Evolutionary conservation across 2,797 vertebrate genomes (phyloP), one percentile per base, ranked within the genome.

Genomic region (Silurus aristotelis): DNA sequence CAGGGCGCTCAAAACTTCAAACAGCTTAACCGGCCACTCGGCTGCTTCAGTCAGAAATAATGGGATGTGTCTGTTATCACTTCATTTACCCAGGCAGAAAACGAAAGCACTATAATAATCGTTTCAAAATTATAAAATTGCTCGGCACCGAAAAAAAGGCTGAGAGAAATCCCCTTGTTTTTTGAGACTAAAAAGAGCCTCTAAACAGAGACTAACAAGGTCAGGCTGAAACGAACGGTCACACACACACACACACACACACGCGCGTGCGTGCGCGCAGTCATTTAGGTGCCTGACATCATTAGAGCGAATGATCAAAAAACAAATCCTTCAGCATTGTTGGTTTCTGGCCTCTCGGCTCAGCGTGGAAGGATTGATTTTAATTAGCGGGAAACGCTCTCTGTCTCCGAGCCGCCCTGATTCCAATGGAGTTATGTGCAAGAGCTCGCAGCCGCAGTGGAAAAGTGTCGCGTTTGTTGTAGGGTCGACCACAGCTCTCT

Each of bases 81-180:
- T 87, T 91, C 88, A 90, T 92, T 92, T 88, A 75, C 56, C 71
- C 14, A 5, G 81, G 88, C 60, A 46, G 85, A 87, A 89, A 91
- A 78, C 72, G 80, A 46, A 87, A 90, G 63, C 27, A 60, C 87
- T 67, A 81, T 85, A 89, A 86, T 86, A 86, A 85, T 90, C n/a
- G 89, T 64, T 86, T 83, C 66, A 43, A 22, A 87, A 71, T 88
- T 83, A 77, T 88, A 80, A 85, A 87, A 85, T 80, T 72, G 67
- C 87, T 87, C 64, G 64, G 68, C 55, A 83, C 84, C 48, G 10
- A 22, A 9, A 86, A 46, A 70, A 81, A 83, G 77, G n/a, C 22
- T 73, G 60, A 5, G 68, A 64, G 84, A 83, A 55, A 76, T 61
- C 55, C 17, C 6, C 25, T 46, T 71, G 48, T 80, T 63, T 52